Conservation (phyloP, 2,888 invertebrate genomes). For the Tuta absoluta region DNA sequence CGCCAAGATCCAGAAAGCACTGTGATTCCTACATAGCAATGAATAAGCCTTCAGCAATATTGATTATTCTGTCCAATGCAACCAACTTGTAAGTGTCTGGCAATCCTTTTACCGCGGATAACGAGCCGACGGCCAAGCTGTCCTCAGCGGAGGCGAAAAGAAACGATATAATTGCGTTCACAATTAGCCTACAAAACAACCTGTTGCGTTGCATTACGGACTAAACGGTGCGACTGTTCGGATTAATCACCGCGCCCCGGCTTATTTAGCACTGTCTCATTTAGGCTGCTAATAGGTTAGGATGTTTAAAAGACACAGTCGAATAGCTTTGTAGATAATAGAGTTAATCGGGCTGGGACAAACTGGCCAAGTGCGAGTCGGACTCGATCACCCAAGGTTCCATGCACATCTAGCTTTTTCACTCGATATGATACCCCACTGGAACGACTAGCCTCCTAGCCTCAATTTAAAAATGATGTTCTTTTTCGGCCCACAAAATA, state of each 20-base stretch:
- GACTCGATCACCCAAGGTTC: too few relatives aligned
- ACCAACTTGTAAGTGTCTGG: background rate
- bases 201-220: conserved; percentile 61
- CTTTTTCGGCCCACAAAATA: too few relatives aligned
- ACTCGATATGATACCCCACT: too few relatives aligned
- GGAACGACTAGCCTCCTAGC: too few relatives aligned
- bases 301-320: background rate
- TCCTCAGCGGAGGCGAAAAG: conserved; percentile 58
- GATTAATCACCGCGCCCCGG: conserved; percentile 14
- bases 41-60: too few relatives aligned
- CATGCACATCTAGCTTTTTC: too few relatives aligned
- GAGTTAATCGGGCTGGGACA: background rate
- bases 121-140: conserved; percentile 34
- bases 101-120: background rate
- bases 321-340: background rate
- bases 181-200: conserved; percentile 71
- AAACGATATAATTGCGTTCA: conserved; percentile 67
- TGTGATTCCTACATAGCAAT: too few relatives aligned
- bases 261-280: conserved; percentile 22
- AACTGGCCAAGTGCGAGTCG: too few relatives aligned
- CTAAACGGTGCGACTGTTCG: conserved; percentile 38
- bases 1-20: too few relatives aligned
- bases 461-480: too few relatives aligned
- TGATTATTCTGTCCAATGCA: background rate
- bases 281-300: background rate